These are phyloP conservation scores for Rhorus exstirpatorius DNA, from an alignment of 2,888 invertebrate species.

Conservation along the genomic window DNA sequence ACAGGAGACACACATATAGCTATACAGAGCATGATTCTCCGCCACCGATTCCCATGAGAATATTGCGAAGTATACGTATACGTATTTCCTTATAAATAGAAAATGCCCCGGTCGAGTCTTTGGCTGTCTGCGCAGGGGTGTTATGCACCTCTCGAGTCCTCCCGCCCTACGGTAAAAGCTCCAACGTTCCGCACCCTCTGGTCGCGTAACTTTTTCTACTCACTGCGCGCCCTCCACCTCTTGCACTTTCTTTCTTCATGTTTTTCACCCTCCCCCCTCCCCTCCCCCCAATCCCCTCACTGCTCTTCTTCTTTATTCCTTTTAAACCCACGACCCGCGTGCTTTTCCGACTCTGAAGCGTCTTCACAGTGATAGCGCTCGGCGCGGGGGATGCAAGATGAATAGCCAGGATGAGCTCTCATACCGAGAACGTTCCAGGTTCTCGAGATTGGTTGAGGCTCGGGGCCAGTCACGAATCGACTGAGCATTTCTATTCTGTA, in stretches of 20 bases:
- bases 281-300: conserved; percentile 50
- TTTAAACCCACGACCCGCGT: conserved; percentile 75
- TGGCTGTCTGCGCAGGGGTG: conserved; percentile 54
- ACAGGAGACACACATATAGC: conserved; percentile 38
- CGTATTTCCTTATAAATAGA: conserved; percentile 83
- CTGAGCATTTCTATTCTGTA: conserved; percentile 57
- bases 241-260: conserved; percentile 53
- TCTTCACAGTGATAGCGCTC: conserved; percentile 59
- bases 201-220: conserved; percentile 40
- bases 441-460: conserved; percentile 54
- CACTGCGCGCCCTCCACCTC: conserved; percentile 23
- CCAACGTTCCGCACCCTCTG: conserved; percentile 25
- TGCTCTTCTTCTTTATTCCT: conserved; percentile 68
- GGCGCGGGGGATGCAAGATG: conserved; percentile 76
- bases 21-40: conserved; percentile 34
- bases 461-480: conserved; percentile 54
- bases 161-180: conserved; percentile 11
- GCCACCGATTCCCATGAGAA: conserved; percentile 71
- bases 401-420: conserved; percentile 72
- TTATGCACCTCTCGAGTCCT: conserved; percentile 27
- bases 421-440: conserved; percentile 32
- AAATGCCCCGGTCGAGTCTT: conserved; percentile 76
- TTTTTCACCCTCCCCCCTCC: conserved; percentile 38
- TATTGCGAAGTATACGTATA: conserved; percentile 75
- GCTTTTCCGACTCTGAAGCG: conserved; percentile 46